Evolutionary conservation across 2,888 invertebrate species (phyloP).

Genomic region (Amphipyra tragopoginis): DNA sequence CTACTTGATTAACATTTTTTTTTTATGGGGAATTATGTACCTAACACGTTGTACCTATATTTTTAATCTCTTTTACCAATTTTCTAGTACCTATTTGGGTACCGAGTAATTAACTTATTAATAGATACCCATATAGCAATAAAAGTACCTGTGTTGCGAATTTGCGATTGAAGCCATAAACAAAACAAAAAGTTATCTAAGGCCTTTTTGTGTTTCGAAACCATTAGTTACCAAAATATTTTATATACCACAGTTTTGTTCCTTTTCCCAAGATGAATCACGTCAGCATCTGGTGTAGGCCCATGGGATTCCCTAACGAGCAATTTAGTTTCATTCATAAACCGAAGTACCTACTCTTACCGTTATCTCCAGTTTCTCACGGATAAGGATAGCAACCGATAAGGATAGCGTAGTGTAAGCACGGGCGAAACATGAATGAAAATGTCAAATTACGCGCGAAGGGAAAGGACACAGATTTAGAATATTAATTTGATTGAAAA

Average conservation of each 20-base stretch:
- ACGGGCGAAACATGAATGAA: conserved; percentile 27
- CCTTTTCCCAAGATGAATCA: conserved; percentile 43
- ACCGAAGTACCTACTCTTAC: conserved; percentile 63
- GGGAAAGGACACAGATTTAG: too few relatives aligned
- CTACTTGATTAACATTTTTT: too few relatives aligned
- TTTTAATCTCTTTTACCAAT: too few relatives aligned
- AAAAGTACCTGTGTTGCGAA: conserved; percentile 30
- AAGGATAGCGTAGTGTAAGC: conserved; percentile 4
- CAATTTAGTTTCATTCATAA: conserved; percentile 72
- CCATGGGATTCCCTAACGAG: conserved; percentile 62
- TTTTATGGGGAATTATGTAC: too few relatives aligned
- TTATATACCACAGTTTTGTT: conserved; percentile 9
- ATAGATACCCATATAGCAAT: conserved; percentile 12
- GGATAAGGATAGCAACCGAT: conserved; percentile 54
- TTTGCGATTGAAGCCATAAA: conserved; percentile 15
- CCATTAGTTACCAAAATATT: conserved; percentile 18
- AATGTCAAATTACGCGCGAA: not conserved
- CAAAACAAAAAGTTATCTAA: conserved; percentile 1
- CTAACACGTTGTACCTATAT: too few relatives aligned
- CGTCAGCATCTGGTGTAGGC: conserved; percentile 68
- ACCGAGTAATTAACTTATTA: too few relatives aligned
- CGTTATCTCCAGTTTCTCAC: conserved; percentile 77
- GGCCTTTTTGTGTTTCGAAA: conserved; percentile 15
- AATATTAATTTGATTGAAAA: too few relatives aligned
- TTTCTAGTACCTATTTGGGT: too few relatives aligned